These are phyloP conservation scores for Euplagia quadripunctaria DNA, from an alignment of 2,888 invertebrate species.

Conservation along the genomic window DNA sequence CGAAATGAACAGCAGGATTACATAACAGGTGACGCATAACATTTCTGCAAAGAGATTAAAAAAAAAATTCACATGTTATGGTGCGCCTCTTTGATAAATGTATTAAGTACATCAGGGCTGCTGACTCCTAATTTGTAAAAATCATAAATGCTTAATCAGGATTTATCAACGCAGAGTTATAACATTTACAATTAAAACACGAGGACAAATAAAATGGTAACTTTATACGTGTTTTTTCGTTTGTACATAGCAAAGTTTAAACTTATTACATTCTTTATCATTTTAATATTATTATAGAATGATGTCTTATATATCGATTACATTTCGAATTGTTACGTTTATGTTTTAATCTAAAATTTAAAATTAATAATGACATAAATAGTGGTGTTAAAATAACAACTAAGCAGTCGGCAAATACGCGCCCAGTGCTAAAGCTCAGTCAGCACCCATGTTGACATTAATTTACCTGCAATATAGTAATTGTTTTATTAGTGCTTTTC, in stretches of 20 bases:
- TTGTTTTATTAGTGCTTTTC: not conserved
- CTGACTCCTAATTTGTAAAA: slow-evolving; percentile 62
- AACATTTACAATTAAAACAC: slow-evolving; percentile 45
- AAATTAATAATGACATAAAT: slow-evolving; percentile 77
- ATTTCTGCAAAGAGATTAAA: not conserved
- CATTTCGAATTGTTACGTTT: slow-evolving; percentile 65
- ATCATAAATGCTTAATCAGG: slow-evolving; percentile 72
- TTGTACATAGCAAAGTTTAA: slow-evolving; percentile 56
- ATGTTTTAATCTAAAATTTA: slow-evolving; percentile 56
- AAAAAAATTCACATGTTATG: not conserved
- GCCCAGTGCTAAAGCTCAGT: slow-evolving; percentile 61
- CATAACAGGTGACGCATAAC: slow-evolving; percentile 15
- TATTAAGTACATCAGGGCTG: slow-evolving; percentile 78
- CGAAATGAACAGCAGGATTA: slow-evolving; percentile 17
- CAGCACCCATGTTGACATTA: slow-evolving; percentile 69
- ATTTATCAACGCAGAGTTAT: slow-evolving; percentile 28
- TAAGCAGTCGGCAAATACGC: slow-evolving; percentile 36
- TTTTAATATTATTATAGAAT: not conserved
- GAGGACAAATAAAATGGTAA: slow-evolving; percentile 30
- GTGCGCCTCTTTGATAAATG: slow-evolving; percentile 37
- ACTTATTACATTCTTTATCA: not conserved
- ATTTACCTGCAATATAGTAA: slow-evolving; percentile 54
- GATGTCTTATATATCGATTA: slow-evolving; percentile 50
- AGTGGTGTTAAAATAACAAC: slow-evolving; percentile 64
- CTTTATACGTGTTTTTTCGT: slow-evolving; percentile 56